Base-by-base conservation (phyloP, 2,888 invertebrate species). In the Slavum lentiscoides region DNA sequence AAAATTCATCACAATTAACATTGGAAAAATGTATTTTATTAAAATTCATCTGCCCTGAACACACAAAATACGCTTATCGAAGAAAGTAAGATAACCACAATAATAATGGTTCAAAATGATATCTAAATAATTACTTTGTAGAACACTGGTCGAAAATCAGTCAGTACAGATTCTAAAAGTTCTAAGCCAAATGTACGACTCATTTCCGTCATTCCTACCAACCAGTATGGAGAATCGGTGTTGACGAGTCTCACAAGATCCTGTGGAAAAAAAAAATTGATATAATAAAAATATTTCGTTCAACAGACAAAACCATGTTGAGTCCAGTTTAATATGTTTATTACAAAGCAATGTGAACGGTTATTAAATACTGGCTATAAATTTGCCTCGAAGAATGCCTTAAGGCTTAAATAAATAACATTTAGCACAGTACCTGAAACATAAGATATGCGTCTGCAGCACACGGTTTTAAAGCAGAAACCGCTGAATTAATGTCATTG, bases 181-280 rank as follows among this genome's bases (percentile, higher is more conserved):
- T 99, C 98, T 84, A 99, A 88, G 0, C 98, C 98, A 88, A 99
- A 97, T 0, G 98, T 97, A 84, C 97, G 91, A 5, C 97, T 97
- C 92, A 99, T 97, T 87, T 98, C 98, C 4, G 95, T 94, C 88
- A 98, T 94, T 9, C 97, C 98, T 67, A 94, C 91, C 81, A 99
- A 88, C 98, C 98, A 99, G 84, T 92, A 92, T 0, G 98, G 96
- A 85, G 96, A 93, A 87, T 99, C 98, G 0, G 96, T 97, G 88
- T 98, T 98, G 11, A 98, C 94, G 74, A 99, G 88, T 86, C 97
- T 96, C 59, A 98, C 97, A 84, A 99, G 91, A 88, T 99, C 98
- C 94, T 95, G 86, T 4, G n/a, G 15, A 59, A 67, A 77, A 17
- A 76, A 15, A 55, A 62, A 11, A 37, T n/a, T 37, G 1, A 77